Conservation (phyloP, 2,797 vertebrate genomes). For the Sarcophilus harrisii region DNA sequence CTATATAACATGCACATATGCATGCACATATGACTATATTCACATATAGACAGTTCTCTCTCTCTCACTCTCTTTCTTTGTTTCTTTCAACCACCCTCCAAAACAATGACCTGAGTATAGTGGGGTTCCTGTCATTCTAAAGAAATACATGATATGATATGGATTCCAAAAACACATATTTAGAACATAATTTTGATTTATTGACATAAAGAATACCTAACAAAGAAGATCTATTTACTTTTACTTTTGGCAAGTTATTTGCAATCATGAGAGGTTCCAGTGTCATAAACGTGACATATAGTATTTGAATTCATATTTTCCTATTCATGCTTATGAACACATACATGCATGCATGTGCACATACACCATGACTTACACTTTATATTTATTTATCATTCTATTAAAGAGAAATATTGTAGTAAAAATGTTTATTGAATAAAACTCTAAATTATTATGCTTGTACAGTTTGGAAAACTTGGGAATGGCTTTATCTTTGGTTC, state of each 20-base stretch:
- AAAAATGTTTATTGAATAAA: background rate
- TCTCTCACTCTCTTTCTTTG: no score
- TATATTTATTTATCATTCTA: background rate
- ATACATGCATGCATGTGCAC: background rate
- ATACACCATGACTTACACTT: no score
- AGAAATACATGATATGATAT: background rate
- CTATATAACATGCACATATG: background rate
- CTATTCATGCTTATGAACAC: background rate
- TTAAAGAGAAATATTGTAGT: background rate
- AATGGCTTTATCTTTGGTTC: background rate
- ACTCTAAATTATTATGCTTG: background rate
- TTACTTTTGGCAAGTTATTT: constrained; percentile 13
- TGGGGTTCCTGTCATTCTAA: background rate
- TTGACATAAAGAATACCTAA: background rate
- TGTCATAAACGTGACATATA: background rate
- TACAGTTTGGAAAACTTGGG: background rate
- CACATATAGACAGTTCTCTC: background rate
- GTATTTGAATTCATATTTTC: background rate
- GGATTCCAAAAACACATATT: background rate
- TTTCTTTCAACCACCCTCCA: no score
- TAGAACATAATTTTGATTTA: background rate
- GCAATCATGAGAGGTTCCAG: background rate
- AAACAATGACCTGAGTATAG: background rate
- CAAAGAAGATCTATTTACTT: background rate
- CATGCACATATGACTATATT: background rate